Conservation (phyloP, 92 coral and sea anemone genomes). For the Bergia puertoricense region DNA sequence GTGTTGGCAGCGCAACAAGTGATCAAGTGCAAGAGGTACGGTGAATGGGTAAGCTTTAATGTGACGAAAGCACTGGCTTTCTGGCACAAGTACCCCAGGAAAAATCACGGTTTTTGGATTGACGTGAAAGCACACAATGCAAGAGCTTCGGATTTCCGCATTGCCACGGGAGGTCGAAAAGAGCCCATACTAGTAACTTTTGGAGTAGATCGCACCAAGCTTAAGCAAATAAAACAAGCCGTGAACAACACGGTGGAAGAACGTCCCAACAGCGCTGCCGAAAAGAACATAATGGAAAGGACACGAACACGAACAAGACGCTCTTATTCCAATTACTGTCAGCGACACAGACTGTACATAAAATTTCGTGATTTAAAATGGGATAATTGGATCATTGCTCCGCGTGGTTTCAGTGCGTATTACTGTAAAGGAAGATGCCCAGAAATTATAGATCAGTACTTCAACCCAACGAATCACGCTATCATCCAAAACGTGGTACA, state of each 20-base stretch:
- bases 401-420: constrained; percentile 86
- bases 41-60: constrained; percentile 89
- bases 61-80: constrained; percentile 79
- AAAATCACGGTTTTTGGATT: constrained; percentile 81
- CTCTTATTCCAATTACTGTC: constrained; percentile 55
- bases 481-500: constrained; percentile 88
- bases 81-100: constrained; percentile 75
- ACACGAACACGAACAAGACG: constrained; percentile 61
- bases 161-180: constrained; percentile 90
- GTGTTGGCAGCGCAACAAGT: constrained; percentile 51
- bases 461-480: constrained; percentile 88
- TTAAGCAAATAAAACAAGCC: constrained; percentile 41
- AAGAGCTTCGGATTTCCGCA: constrained; percentile 79
- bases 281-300: constrained; percentile 18
- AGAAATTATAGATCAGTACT: constrained; percentile 74
- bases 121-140: constrained; percentile 68
- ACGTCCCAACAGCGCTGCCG: constrained; percentile 4
- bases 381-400: constrained; percentile 91
- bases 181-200: constrained; percentile 86
- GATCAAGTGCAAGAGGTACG: constrained; percentile 82
- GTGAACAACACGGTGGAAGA: constrained; percentile 39
- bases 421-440: constrained; percentile 94
- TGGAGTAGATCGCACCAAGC: constrained; percentile 60
- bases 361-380: constrained; percentile 85
- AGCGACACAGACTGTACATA: constrained; percentile 78